A percentile compares a stretch with the other conserved stretches of the same genome.
Conservation (phyloP, 2,888 invertebrate genomes). For the Colletes collaris region DNA sequence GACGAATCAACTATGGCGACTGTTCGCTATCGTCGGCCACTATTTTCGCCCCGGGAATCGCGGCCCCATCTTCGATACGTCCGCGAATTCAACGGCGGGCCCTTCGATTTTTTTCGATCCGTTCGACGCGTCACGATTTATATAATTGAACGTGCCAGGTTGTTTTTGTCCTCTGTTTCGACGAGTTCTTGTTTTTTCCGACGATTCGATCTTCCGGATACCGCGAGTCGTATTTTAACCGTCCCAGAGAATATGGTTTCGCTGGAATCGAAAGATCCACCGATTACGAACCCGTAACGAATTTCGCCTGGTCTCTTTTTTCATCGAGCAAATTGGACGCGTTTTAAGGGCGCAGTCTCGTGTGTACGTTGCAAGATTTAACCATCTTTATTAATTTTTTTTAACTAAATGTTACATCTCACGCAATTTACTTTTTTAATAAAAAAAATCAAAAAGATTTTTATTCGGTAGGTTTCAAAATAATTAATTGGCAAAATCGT, state of each 20-base stretch:
- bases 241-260: conserved; percentile 16
- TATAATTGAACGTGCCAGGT: conserved; percentile 3
- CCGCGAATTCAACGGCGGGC: conserved; percentile 24
- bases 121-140: conserved; percentile 1
- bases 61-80: conserved; percentile 6
- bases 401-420: too few species aligned
- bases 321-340: not conserved
- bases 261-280: conserved; percentile 20
- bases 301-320: not conserved
- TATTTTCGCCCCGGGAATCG: conserved; percentile 39
- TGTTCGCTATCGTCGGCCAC: conserved; percentile 18
- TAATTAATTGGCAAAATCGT: too few species aligned
- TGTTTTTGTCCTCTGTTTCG: not conserved
- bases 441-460: too few species aligned
- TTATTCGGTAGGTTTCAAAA: too few species aligned
- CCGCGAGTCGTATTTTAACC: not conserved
- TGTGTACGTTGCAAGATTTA: too few species aligned
- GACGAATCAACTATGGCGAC: conserved; percentile 59
- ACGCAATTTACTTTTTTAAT: too few species aligned
- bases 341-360: too few species aligned
- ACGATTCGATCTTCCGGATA: not conserved
- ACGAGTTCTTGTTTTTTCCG: not conserved
- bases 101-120: conserved; percentile 13
- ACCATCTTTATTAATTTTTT: too few species aligned
- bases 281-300: conserved; percentile 10